These are phyloP conservation scores for Andrena dorsata DNA, from an alignment of 2,888 invertebrate species.

Conservation along the genomic window DNA sequence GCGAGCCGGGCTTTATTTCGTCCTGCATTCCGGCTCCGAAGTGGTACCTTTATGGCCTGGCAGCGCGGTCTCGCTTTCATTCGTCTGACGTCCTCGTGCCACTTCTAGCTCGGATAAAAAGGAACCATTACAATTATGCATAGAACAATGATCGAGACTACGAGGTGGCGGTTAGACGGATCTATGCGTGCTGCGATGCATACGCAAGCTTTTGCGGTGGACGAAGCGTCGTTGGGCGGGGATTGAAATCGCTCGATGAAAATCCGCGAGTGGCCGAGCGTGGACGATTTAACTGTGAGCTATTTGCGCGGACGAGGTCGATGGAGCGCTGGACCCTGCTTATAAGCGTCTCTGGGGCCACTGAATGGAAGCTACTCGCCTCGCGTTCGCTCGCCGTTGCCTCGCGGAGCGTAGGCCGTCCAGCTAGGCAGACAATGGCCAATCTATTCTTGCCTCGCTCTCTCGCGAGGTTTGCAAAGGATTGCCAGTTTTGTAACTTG, in stretches of 20 bases:
- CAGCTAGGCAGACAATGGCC: conserved; percentile 69
- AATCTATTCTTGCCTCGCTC: conserved; percentile 68
- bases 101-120: conserved; percentile 54
- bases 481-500: conserved; percentile 45
- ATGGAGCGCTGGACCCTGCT: conserved; percentile 69
- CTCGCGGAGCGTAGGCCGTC: conserved; percentile 66
- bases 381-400: conserved; percentile 44
- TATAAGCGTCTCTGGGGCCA: conserved; percentile 52
- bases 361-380: conserved; percentile 60
- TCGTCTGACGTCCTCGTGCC: conserved; percentile 66
- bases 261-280: conserved; percentile 49
- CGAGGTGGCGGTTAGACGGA: conserved; percentile 29
- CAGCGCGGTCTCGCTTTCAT: conserved; percentile 61
- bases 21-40: conserved; percentile 34
- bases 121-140: conserved; percentile 63
- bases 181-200: neutral
- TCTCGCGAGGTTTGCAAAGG: conserved; percentile 37
- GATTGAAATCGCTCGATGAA: conserved; percentile 74
- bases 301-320: conserved; percentile 75
- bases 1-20: conserved; percentile 47
- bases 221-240: conserved; percentile 21
- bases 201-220: neutral
- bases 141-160: conserved; percentile 60
- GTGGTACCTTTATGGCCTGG: conserved; percentile 34
- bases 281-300: conserved; percentile 63